Conservation (phyloP, 2,113 vertebrate genomes). For the Triplophysa siluroides region DNA sequence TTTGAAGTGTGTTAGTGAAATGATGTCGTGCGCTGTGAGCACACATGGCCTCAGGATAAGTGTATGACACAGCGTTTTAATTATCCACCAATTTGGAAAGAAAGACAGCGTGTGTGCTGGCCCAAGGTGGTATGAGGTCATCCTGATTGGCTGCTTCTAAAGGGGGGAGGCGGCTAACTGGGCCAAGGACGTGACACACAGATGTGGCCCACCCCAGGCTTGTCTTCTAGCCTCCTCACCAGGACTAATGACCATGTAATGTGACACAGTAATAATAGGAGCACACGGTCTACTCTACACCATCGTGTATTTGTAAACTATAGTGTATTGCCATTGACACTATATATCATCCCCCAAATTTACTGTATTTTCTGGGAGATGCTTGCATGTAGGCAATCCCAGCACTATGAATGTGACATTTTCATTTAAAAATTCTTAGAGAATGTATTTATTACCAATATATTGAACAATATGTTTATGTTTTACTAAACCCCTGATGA, state of each 20-base stretch:
- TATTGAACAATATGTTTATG: too few relatives aligned
- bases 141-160: constrained; percentile 1
- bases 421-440: too few relatives aligned
- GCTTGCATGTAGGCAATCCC: too few relatives aligned
- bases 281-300: background rate
- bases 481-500: too few relatives aligned
- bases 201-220: constrained; percentile 17
- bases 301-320: background rate
- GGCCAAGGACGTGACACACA: constrained; percentile 36
- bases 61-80: constrained; percentile 8
- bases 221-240: constrained; percentile 25
- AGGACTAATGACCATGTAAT: constrained; percentile 40
- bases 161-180: background rate
- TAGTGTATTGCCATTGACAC: too few relatives aligned
- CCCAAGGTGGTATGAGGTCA: constrained; percentile 27
- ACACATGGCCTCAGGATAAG: background rate
- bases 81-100: constrained; percentile 29
- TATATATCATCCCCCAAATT: too few relatives aligned
- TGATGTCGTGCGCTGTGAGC: background rate
- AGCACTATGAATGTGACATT: too few relatives aligned
- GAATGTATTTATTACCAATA: too few relatives aligned
- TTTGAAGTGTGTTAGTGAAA: background rate
- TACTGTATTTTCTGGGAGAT: too few relatives aligned
- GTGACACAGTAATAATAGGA: constrained; percentile 24
- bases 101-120: constrained; percentile 7